phyloP scores from a whole-genome alignment of 92 coral and sea anemone species.

The Bergia sp. region DNA sequence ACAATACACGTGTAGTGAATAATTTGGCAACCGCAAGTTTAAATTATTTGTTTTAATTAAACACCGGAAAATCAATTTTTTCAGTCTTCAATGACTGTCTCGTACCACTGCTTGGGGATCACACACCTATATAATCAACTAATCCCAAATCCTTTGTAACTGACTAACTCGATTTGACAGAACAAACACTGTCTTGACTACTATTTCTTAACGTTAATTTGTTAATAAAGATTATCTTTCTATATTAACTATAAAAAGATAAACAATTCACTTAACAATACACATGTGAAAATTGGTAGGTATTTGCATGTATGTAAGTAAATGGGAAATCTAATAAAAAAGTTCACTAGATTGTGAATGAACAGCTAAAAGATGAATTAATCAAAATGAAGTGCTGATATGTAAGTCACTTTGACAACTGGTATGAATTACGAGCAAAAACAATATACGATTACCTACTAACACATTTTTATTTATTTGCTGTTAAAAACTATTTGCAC shows the following conservation, averaged over 20 bases:
- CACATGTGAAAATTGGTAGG: not conserved
- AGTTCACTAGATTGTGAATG: not conserved
- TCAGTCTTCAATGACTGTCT: too few species aligned
- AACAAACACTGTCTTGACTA: not conserved
- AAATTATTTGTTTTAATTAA: too few species aligned
- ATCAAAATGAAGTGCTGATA: not conserved
- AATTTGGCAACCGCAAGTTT: too few species aligned
- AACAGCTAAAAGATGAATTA: not conserved
- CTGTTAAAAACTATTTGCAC: not conserved
- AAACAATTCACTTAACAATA: not conserved
- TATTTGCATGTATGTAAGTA: too few species aligned
- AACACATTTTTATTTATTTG: not conserved
- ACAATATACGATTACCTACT: too few species aligned
- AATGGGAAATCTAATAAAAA: too few species aligned
- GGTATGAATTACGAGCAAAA: not conserved
- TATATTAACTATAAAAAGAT: too few species aligned
- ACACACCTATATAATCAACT: not conserved
- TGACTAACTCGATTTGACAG: not conserved
- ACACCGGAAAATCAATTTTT: too few species aligned
- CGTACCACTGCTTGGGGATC: not conserved
- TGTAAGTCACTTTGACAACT: not conserved
- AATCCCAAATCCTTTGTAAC: not conserved
- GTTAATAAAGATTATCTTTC: not conserved
- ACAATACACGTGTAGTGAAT: too few species aligned
- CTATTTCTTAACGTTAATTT: not conserved